A percentile compares a stretch with the other conserved stretches of the same genome.
Conservation (phyloP, 2,888 invertebrate genomes). For the Urechis unicinctus region DNA sequence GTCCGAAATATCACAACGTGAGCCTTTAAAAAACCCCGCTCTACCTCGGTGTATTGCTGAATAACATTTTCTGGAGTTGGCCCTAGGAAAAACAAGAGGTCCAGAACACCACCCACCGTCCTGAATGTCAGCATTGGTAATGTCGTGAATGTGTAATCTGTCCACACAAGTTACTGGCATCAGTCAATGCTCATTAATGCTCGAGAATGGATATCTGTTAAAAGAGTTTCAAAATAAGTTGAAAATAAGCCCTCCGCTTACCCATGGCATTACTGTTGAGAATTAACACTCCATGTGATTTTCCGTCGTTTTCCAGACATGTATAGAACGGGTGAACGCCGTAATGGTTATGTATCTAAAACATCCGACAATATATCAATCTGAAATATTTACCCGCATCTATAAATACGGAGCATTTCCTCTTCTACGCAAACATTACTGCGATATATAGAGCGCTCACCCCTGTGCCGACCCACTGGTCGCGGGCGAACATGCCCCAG, state of each 20-base stretch:
- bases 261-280: constrained; percentile 69
- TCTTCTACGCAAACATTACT: no score
- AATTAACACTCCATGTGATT: constrained; percentile 67
- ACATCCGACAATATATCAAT: no score
- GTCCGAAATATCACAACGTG: neutral
- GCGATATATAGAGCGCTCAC: no score
- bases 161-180: no score
- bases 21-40: neutral
- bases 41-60: constrained; percentile 42
- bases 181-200: no score
- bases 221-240: no score
- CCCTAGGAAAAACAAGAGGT: constrained; percentile 72
- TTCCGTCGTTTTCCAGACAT: constrained; percentile 61
- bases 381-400: no score
- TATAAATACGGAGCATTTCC: no score
- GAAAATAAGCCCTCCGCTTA: no score
- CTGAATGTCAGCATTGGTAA: constrained; percentile 76
- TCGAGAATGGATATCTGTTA: no score
- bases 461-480: constrained; percentile 34
- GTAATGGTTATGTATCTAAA: constrained; percentile 55
- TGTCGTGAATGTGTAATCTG: constrained; percentile 54
- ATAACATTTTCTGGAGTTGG: constrained; percentile 62
- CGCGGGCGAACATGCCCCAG: constrained; percentile 49
- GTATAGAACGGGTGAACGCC: constrained; percentile 79
- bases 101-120: constrained; percentile 73